phyloP scores from a whole-genome alignment of 2,797 vertebrate genomes.

The Ctenosaura bakeri region DNA sequence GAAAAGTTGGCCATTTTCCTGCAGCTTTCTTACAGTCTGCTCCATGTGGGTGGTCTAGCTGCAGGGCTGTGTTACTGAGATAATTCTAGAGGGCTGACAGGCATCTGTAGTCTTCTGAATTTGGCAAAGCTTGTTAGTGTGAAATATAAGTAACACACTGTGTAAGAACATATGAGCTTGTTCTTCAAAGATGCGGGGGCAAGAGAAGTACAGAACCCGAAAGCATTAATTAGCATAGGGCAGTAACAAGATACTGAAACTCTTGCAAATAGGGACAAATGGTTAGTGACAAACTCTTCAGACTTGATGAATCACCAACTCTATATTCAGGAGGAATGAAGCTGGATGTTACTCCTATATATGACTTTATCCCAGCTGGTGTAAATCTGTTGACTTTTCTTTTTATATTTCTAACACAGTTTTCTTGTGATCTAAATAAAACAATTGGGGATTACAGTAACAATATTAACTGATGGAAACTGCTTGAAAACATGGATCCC shows the following conservation, averaged over 20 bases:
- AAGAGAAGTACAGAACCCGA: background rate
- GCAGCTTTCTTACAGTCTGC: slow-evolving; percentile 33
- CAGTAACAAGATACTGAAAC: background rate
- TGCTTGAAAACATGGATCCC: too few relatives aligned
- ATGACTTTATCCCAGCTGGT: background rate
- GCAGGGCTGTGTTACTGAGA: background rate
- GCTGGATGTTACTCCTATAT: background rate
- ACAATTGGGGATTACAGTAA: too few relatives aligned
- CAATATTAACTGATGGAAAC: too few relatives aligned
- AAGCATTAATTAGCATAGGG: background rate
- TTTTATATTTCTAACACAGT: too few relatives aligned
- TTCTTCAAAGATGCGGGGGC: background rate
- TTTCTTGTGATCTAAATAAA: too few relatives aligned
- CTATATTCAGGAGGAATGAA: background rate
- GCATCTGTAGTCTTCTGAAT: background rate
- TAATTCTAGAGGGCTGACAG: background rate
- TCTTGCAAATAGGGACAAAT: background rate
- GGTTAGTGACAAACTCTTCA: background rate
- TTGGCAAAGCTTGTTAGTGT: background rate
- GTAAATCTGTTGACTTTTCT: background rate
- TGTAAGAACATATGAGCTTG: background rate
- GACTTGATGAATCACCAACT: background rate
- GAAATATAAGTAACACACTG: background rate
- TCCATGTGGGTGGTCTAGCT: background rate
- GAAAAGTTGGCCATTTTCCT: slow-evolving; percentile 44